Conservation (phyloP, 2,888 invertebrate species). For the Patella ulyssiponensis region DNA sequence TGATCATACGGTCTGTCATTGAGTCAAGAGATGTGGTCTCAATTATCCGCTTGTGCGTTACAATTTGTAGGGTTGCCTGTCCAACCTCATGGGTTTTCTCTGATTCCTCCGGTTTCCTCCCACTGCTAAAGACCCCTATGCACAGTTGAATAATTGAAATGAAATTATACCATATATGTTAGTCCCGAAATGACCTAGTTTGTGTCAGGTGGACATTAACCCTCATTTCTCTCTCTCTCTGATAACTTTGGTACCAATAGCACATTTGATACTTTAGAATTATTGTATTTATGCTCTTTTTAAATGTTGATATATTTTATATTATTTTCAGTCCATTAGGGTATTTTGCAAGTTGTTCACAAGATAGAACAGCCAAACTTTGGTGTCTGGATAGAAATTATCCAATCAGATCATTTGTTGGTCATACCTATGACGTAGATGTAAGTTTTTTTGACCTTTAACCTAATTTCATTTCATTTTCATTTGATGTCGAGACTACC, state of each 20-base stretch:
- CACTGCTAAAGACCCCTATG: too few relatives aligned
- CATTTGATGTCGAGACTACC: too few relatives aligned
- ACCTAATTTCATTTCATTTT: neutral
- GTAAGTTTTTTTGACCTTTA: slow-evolving; percentile 75
- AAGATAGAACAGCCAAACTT: slow-evolving; percentile 85
- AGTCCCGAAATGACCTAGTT: too few relatives aligned
- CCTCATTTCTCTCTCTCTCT: too few relatives aligned
- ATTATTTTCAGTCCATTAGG: slow-evolving; percentile 88
- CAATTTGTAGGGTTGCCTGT: too few relatives aligned
- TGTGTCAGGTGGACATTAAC: too few relatives aligned
- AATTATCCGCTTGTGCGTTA: too few relatives aligned
- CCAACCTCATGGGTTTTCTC: too few relatives aligned
- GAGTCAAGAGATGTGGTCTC: too few relatives aligned
- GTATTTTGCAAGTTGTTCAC: slow-evolving; percentile 88
- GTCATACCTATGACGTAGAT: slow-evolving; percentile 90
- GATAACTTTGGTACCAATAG: neutral
- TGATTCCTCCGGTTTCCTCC: too few relatives aligned
- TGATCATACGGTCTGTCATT: neutral
- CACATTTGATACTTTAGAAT: neutral
- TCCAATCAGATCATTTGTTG: slow-evolving; percentile 87
- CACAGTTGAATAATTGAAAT: too few relatives aligned
- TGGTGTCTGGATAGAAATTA: slow-evolving; percentile 87
- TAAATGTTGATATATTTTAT: neutral
- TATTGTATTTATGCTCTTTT: neutral
- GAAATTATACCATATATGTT: too few relatives aligned